Evolutionary conservation across 1,140 invertebrate species (phyloP), one percentile per base, ranked within the genome.

Genomic region (Orussus abietinus): DNA sequence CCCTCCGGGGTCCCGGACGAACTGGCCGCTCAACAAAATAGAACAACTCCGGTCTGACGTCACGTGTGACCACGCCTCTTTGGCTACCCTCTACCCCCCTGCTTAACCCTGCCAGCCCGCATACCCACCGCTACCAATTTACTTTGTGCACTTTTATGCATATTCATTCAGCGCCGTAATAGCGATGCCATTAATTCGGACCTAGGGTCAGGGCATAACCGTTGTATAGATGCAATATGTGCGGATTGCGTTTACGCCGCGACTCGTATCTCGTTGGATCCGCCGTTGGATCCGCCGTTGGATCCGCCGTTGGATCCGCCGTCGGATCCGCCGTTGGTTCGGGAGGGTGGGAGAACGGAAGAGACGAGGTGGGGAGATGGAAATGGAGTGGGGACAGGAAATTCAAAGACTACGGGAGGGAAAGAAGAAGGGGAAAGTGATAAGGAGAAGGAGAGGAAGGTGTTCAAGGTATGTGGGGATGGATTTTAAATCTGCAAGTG

Each of bases 111-210:
- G 34, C 30, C 21, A 15, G 28, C 30, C 33, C 39, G 37, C 22
- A 32, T 46, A 55, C 48, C 54, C 48, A 46, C 47, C 39, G 28
- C 49, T 47, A 50, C 61, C 57, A 55, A 60, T 61, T 64, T 62
- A 62, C 62, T 60, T 62, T 64, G 55, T 50, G 37, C 53, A 62
- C 46, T 62, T 63, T 59, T 62, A 64, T 62, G 60, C 60, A 61
- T 66, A 62, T 62, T 57, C 56, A 63, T 62, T 57, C 48, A 47
- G 43, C 50, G 38, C 47, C 45, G 55, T 61, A 57, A 61, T 59
- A 57, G 58, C 55, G 48, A 31, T 45, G 34, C 38, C 53, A 61
- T 59, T 63, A 59, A 50, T 50, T 50, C 36, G 19, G 43, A 38
- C 38, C n/a, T n/a, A n/a, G n/a, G n/a, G n/a, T n/a, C n/a, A n/a